phyloP scores from a whole-genome alignment of 2,113 vertebrate species.

The Eudyptes chrysolophus region DNA sequence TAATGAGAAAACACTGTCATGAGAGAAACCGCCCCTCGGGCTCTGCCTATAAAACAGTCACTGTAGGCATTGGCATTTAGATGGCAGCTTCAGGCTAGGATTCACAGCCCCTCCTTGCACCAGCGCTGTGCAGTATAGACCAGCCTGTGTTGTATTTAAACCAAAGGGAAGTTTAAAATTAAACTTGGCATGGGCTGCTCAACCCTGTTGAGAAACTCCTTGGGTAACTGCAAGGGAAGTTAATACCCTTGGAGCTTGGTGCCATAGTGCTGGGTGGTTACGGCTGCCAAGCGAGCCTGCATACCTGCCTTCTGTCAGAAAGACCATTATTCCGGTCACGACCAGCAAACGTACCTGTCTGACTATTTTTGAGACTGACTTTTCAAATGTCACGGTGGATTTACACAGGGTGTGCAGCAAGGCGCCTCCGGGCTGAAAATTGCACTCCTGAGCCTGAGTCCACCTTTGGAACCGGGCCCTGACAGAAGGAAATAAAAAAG shows the following conservation, averaged over 20 bases:
- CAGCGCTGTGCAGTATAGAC: neutral
- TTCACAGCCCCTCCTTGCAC: neutral
- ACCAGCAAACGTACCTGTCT: neutral
- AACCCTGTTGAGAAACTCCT: neutral
- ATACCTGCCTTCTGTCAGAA: neutral
- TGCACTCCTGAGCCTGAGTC: neutral
- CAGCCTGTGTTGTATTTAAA: neutral
- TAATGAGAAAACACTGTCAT: neutral
- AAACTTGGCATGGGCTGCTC: neutral
- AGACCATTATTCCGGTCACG: fast-evolving
- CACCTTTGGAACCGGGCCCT: neutral
- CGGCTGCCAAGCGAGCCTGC: neutral
- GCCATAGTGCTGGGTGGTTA: neutral
- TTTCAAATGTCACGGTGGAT: neutral
- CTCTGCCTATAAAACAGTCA: neutral
- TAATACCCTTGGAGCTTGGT: neutral
- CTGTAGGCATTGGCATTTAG: fast-evolving
- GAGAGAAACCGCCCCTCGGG: neutral
- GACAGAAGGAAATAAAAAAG: neutral
- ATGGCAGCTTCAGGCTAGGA: neutral
- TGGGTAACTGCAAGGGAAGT: neutral
- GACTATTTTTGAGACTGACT: neutral
- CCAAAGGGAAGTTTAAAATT: neutral
- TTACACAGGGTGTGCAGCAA: neutral
- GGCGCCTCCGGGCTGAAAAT: neutral